Conservation (phyloP, 2,113 vertebrate species). For the Stegostoma tigrinum region DNA sequence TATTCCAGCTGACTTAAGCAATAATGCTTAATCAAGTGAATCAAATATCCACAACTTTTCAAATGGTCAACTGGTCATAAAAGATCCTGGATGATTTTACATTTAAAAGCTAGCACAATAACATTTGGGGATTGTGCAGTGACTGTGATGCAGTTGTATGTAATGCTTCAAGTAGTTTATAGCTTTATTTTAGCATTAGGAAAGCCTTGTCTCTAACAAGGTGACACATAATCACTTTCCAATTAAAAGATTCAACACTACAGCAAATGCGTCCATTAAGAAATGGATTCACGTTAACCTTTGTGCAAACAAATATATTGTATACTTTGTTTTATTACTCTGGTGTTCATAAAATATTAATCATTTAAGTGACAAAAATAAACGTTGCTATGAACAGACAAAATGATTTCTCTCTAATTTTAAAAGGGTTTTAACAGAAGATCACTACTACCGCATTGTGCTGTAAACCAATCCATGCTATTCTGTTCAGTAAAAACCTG, state of each 20-base stretch:
- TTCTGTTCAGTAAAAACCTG: neutral
- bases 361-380: neutral
- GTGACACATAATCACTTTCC: constrained; percentile 31
- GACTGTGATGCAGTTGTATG: neutral
- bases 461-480: neutral
- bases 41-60: neutral
- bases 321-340: constrained; percentile 14
- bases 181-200: neutral
- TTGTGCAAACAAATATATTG: constrained; percentile 32
- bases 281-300: constrained; percentile 31
- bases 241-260: constrained; percentile 28
- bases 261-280: neutral
- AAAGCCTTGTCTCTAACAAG: constrained; percentile 5
- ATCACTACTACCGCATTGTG: neutral
- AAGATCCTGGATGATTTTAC: neutral
- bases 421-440: neutral
- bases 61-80: neutral
- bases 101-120: neutral
- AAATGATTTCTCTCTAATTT: neutral
- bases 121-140: neutral
- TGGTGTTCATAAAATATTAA: constrained; percentile 3
- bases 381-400: neutral
- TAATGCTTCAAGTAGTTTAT: neutral
- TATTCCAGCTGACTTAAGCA: neutral
- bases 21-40: neutral